A percentile compares a stretch with the other conserved stretches of the same genome.
Evolutionary conservation across 2,888 invertebrate species (phyloP).

Genomic region (Exephanes ischioxanthus): DNA sequence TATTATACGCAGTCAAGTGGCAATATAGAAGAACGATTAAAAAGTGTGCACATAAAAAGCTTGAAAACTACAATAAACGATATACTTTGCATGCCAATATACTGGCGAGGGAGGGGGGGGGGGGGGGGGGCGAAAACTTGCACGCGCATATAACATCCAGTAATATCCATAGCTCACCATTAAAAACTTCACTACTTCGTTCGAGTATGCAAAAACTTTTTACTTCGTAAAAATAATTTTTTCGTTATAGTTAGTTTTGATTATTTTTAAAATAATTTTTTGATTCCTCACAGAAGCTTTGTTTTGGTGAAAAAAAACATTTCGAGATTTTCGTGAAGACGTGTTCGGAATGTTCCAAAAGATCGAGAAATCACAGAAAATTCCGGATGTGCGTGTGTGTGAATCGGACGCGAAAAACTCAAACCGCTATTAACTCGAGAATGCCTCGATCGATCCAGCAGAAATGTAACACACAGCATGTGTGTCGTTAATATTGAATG

Average conservation of each 20-base stretch:
- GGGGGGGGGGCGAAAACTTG: background rate
- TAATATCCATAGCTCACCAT: background rate
- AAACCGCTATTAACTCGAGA: no score
- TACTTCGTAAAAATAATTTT: background rate
- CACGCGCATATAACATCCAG: background rate
- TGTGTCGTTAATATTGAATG: no score
- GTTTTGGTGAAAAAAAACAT: background rate
- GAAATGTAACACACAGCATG: no score
- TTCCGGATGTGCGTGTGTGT: no score
- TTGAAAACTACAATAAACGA: constrained; percentile 44
- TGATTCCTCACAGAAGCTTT: background rate
- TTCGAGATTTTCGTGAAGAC: background rate
- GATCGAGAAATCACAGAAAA: no score
- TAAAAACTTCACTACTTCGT: background rate
- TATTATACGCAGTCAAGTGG: constrained; percentile 35
- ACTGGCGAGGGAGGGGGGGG: background rate
- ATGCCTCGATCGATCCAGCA: no score
- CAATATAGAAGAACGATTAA: constrained; percentile 46
- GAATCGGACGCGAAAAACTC: no score
- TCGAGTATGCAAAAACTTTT: constrained; percentile 7
- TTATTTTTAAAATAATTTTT: background rate
- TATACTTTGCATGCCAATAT: constrained; percentile 38
- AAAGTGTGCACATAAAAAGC: constrained; percentile 41
- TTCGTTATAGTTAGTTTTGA: background rate
- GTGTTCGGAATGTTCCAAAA: no score